Evolutionary conservation across 2,797 vertebrate species (phyloP).

Genomic region (Acanthiza pusilla): DNA sequence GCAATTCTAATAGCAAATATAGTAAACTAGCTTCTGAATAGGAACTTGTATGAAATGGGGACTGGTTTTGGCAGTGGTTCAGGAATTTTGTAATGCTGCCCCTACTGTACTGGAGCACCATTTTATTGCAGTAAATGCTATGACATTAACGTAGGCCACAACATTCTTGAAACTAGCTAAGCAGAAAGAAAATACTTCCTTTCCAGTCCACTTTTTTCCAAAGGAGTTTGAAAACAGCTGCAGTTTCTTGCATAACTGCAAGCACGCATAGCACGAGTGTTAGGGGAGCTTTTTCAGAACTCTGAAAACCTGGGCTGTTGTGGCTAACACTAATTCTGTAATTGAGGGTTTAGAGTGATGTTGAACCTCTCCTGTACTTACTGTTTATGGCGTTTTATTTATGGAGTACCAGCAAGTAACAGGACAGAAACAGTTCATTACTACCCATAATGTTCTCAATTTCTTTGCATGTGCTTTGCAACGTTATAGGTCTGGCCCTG

Average conservation of each 20-base stretch:
- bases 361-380: background rate
- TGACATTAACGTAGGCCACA: slow-evolving; percentile 3
- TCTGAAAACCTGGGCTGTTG: background rate
- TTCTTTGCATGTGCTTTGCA: background rate
- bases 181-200: slow-evolving; percentile 12
- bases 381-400: background rate
- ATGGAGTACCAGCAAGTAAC: background rate
- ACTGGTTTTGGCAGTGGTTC: slow-evolving; percentile 3
- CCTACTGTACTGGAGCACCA: slow-evolving; percentile 10
- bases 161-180: slow-evolving; percentile 10
- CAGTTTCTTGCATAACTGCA: background rate
- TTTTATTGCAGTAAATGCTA: slow-evolving; percentile 9
- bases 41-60: slow-evolving; percentile 33
- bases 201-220: background rate
- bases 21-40: slow-evolving; percentile 22
- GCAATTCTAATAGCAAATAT: background rate
- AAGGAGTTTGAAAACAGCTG: background rate
- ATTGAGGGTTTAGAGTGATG: background rate
- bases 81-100: slow-evolving; percentile 22
- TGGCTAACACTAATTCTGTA: background rate
- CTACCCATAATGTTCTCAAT: background rate
- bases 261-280: background rate
- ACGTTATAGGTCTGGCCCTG: accelerated
- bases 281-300: background rate
- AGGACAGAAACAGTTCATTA: background rate